phyloP scores from a whole-genome alignment of 1,140 invertebrate species.

The Oreohelix idahoensis region DNA sequence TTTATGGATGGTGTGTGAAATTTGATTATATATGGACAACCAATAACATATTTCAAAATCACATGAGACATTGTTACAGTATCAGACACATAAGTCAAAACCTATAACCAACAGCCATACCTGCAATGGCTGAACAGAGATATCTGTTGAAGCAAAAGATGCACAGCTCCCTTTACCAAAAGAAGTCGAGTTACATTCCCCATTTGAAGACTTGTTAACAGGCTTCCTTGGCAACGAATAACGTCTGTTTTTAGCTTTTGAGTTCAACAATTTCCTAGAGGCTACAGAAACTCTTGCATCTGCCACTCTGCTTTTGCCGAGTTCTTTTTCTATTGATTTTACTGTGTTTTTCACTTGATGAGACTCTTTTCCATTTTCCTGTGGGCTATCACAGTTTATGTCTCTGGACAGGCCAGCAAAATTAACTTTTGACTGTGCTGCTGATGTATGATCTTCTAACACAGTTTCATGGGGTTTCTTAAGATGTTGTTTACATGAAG shows the following conservation, averaged over 20 bases:
- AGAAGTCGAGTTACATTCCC: background rate
- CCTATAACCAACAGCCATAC: background rate
- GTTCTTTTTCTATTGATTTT: background rate
- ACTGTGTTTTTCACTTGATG: background rate
- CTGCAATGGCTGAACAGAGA: background rate
- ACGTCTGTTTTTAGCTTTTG: background rate
- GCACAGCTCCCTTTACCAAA: background rate
- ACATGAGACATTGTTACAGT: no score
- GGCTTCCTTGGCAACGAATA: background rate
- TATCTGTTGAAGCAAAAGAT: background rate
- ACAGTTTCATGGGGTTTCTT: background rate
- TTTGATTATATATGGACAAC: no score
- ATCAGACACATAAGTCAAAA: no score
- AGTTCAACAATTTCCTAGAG: background rate
- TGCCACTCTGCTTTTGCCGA: background rate
- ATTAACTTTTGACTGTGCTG: background rate
- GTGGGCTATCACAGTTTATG: background rate
- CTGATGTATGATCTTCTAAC: background rate
- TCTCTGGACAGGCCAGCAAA: background rate
- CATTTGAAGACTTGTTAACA: background rate
- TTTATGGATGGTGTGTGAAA: no score
- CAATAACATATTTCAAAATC: no score
- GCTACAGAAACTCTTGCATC: background rate
- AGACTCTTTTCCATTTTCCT: background rate
- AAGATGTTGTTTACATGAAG: background rate